Evolutionary conservation across 2,797 vertebrate species (phyloP), one percentile per base, ranked within the genome.

Genomic region (Chaunax sp.): DNA sequence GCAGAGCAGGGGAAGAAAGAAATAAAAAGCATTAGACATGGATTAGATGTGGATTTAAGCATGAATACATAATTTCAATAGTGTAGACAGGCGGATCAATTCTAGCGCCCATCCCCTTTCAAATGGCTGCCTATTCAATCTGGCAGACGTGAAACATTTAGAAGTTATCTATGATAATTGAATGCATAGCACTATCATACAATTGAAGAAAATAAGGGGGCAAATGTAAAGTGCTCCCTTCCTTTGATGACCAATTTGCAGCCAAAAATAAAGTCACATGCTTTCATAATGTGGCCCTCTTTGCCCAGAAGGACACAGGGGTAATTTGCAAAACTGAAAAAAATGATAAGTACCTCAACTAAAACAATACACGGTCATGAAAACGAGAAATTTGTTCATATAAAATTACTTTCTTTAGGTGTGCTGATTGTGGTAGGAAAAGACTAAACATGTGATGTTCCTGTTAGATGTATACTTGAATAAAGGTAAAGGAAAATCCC

Each of bases 21-120:
- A 82, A n/a, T n/a, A 59, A 85, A 19, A 11, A 19, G 81, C 86
- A 80, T 94, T 90, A 94, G 87, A 87, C 72, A 78, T 63, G n/a
- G n/a, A n/a, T n/a, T n/a, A n/a, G n/a, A n/a, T n/a, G 69, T 75
- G 76, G 67, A 77, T 77, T 56, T 22, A 19, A 63, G 72, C 67
- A 73, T 37, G 16, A 61, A 66, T 25, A 80, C 72, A 79, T 26
- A 47, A 81, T 64, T n/a, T 52, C 73, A 91, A 65, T 78, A 87
- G 72, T 82, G 79, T 16, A 87, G 89, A 88, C 76, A 75, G 86
- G 89, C 88, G 76, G 79, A 84, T 74, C 85, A 80, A 73, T 80
- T 70, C 81, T 88, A 86, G 60, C 81, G 77, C 75, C 87, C 78
- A 72, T 88, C 81, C 77, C 73, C 47, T 80, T 82, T 85, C 71